These are phyloP conservation scores for Falco columbarius DNA, from an alignment of 2,797 vertebrate genomes.

Conservation along the genomic window DNA sequence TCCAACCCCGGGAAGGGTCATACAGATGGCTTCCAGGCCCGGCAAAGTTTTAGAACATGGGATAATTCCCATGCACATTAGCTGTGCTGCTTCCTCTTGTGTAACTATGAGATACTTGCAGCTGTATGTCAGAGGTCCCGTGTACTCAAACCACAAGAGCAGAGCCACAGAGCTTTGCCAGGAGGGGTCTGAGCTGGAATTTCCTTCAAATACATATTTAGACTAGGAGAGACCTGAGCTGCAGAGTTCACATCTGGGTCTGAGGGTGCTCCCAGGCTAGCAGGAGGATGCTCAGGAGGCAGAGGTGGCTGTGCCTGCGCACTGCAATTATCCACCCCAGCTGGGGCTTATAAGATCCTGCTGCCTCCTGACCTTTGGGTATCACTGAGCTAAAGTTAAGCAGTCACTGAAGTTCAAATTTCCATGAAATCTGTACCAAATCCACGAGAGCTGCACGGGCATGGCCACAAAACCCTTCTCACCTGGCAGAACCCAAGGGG, in stretches of 20 bases:
- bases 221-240: neutral
- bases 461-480: rapidly evolving
- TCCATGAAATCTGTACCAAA: neutral
- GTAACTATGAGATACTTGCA: neutral
- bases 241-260: neutral
- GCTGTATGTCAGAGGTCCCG: slow-evolving; percentile 52
- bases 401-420: neutral
- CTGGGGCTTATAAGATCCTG: rapidly evolving
- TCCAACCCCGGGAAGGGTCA: neutral
- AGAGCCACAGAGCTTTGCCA: neutral
- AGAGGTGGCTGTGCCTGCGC: neutral
- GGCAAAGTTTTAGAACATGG: neutral
- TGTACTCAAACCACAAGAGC: neutral
- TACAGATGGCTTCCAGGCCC: slow-evolving; percentile 53
- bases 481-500: neutral
- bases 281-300: neutral
- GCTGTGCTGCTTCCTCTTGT: slow-evolving; percentile 27
- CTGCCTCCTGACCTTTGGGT: neutral
- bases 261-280: neutral
- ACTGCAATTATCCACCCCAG: no score
- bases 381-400: neutral
- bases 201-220: neutral
- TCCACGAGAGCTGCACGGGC: neutral
- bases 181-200: slow-evolving; percentile 33
- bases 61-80: slow-evolving; percentile 26